These are phyloP conservation scores for Podargus strigoides DNA, from an alignment of 2,797 vertebrate genomes.

Conservation along the genomic window DNA sequence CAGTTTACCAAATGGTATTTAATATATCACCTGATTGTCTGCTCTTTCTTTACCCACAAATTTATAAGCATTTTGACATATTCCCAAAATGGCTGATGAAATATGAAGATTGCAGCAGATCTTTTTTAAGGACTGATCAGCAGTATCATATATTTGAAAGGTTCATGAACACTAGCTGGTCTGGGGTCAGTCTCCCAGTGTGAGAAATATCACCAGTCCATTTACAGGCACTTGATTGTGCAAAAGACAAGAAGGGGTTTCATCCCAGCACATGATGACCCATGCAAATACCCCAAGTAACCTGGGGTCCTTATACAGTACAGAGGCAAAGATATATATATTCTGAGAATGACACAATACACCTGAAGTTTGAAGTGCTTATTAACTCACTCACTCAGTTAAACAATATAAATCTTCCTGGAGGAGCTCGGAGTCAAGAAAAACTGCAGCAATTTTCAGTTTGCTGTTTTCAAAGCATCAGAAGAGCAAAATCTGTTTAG, in stretches of 20 bases:
- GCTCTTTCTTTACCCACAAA: neutral
- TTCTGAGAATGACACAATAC: neutral
- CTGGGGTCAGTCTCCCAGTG: neutral
- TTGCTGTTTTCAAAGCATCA: neutral
- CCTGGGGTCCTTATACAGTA: fast-evolving
- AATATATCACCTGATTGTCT: neutral
- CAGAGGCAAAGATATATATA: fast-evolving
- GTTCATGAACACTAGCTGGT: neutral
- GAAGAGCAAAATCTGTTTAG: neutral
- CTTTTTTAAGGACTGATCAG: neutral
- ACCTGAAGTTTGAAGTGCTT: neutral
- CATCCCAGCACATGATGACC: neutral
- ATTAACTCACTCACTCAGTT: neutral
- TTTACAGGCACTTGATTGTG: neutral
- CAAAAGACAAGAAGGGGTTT: neutral
- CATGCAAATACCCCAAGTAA: neutral
- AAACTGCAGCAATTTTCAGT: neutral
- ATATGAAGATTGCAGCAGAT: neutral
- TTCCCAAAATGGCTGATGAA: neutral
- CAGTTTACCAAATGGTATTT: neutral
- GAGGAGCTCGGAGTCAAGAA: neutral
- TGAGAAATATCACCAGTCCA: neutral
- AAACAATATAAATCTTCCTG: neutral
- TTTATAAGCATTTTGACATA: neutral
- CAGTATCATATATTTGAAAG: neutral